Evolutionary conservation across 2,113 vertebrate species (phyloP).

Genomic region (Pteruthius melanotis): DNA sequence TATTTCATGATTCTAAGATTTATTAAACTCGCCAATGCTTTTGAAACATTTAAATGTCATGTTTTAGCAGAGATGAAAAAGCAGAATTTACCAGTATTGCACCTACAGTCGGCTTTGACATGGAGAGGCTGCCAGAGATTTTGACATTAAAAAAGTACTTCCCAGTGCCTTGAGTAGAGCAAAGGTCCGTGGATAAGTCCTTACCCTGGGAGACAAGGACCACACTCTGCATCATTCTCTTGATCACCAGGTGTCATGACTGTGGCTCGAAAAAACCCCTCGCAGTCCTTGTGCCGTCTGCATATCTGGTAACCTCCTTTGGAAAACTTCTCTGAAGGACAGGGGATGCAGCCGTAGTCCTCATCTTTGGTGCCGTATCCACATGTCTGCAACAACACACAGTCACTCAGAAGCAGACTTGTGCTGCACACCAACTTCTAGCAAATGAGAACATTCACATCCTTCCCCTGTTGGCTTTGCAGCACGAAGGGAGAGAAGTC

Average conservation of each 20-base stretch:
- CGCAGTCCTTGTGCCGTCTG: constrained; percentile 93
- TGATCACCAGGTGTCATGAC: constrained; percentile 84
- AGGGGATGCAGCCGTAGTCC: constrained; percentile 87
- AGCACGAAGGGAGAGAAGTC: background rate
- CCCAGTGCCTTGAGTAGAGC: background rate
- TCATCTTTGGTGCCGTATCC: constrained; percentile 92
- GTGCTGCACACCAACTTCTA: background rate
- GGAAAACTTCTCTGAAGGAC: constrained; percentile 91
- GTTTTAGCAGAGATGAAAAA: background rate
- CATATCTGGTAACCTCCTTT: constrained; percentile 97
- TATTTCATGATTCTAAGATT: background rate
- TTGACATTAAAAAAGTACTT: background rate
- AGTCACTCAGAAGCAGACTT: background rate
- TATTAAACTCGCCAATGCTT: background rate
- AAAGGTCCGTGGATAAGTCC: background rate
- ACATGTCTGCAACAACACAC: constrained; percentile 78
- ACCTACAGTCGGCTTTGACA: background rate
- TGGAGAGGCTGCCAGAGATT: background rate
- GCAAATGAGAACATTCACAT: background rate
- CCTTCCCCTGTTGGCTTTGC: background rate
- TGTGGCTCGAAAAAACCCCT: constrained; percentile 89
- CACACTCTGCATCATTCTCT: constrained; percentile 93
- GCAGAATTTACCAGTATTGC: background rate
- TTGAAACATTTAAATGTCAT: background rate
- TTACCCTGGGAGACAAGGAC: constrained; percentile 93